Evolutionary conservation across 1,140 invertebrate species (phyloP), one percentile per base, ranked within the genome.

Genomic region (Orussus abietinus): DNA sequence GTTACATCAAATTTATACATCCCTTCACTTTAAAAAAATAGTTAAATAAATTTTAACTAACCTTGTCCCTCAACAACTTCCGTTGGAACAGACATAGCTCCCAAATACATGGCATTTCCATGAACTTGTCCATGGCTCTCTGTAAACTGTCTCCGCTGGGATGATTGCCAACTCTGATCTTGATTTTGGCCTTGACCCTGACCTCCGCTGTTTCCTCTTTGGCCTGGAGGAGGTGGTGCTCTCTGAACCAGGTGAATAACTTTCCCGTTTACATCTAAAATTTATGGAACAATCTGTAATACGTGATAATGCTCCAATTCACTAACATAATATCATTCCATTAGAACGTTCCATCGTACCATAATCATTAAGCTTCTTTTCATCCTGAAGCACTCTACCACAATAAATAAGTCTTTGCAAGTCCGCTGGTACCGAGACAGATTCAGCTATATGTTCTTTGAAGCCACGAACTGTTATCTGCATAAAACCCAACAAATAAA

Each of bases 161-260:
- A n/a, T n/a, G n/a, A n/a, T n/a, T 47, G 49, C 51, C 46, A 59
- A 22, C 33, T 61, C 57, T 21, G 57, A 34, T 12, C 47, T 19
- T 36, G 61, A 51, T 12, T 55, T 60, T 42, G 59, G 59, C 35
- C 64, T 39, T 51, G 57, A 42, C 22, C 60, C 53, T 64, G 57
- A 41, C 51, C 57, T 49, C 44, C 51, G 39, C 58, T 66, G 39
- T 62, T 69, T 2, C 51, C 42, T 18, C 63, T 55, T 20, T 65
- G 62, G 28, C 59, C 60, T 17, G 69, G 48, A 48, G 68, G 62
- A 28, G 78, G 77, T 12, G 90, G 90, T 4, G 88, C 82, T 21
- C 89, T 75, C 70, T 93, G 87, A n/a, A 96, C 93, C 57, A 97
- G 78, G 68, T 97, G 93, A 32, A 97, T 80, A 11, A 92, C 91